A percentile compares a stretch with the other conserved stretches of the same genome.
Conservation (phyloP, 2,797 vertebrate species). For the Pogonophryne albipinna region DNA sequence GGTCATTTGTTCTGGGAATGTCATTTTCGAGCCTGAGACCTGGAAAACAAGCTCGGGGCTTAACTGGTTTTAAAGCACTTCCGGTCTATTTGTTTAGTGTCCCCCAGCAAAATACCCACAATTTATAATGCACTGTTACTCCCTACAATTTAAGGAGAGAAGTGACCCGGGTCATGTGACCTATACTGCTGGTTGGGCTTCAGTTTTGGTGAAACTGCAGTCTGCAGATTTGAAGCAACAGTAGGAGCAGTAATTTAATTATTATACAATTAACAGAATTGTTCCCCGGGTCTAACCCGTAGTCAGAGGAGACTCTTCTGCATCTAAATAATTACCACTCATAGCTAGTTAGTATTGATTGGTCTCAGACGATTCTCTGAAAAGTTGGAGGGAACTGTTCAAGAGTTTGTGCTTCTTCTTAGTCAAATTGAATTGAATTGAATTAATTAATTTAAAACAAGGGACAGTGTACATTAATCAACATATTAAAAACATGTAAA, state of each 20-base stretch:
- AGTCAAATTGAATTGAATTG: neutral
- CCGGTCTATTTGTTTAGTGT: conserved; percentile 16
- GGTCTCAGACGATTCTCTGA: conserved; percentile 13
- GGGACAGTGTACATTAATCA: no score
- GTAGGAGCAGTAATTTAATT: conserved; percentile 8
- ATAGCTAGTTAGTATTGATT: conserved; percentile 18
- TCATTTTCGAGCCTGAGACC: no score
- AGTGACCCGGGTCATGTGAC: conserved; percentile 2
- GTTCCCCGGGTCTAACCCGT: neutral
- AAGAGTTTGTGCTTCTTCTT: neutral
- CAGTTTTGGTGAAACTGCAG: conserved; percentile 1
- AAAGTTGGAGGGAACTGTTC: neutral
- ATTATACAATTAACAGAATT: conserved; percentile 1
- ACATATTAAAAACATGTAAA: no score
- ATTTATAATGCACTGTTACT: neutral
- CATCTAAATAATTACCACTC: conserved; percentile 14
- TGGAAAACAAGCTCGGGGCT: no score
- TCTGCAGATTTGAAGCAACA: conserved; percentile 8
- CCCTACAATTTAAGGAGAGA: neutral
- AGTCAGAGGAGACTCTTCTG: neutral
- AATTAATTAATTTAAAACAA: no score
- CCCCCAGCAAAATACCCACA: conserved; percentile 31
- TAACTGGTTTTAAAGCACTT: neutral
- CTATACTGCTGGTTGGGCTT: neutral
- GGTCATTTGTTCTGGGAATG: no score